Base-by-base conservation (phyloP, 2,113 vertebrate species). In the Martes martes region DNA sequence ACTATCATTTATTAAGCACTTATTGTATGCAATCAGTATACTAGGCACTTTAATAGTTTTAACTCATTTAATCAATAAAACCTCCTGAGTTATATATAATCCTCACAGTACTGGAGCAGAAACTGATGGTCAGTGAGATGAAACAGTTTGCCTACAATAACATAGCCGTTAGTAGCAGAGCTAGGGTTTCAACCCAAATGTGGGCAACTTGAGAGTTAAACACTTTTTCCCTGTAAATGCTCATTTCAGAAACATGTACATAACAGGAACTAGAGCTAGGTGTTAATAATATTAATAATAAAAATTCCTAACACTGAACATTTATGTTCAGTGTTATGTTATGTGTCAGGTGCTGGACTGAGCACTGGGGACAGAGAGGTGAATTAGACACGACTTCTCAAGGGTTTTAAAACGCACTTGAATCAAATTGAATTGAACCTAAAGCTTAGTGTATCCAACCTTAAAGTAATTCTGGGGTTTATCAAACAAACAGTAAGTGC, bases 401-500 rank as follows among this genome's bases (percentile, higher is more conserved):
- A 73, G 65, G 42, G 31, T 42, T 85, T 81, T 65, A 76, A 92
- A 90, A 74, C 80, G 11, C 76, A 81, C 92, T 84, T 94, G 47
- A 93, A 81, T 36, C 1, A 11, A 80, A 94, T 28, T 63, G 74
- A 88, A 84, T 94, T 65, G 26, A 74, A 69, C 10, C 36, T 69
- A 79, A 83, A 92, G 11, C 36, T 95, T 84, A 86, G 57, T 39
- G 87, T 88, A 83, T 26, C 19, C 91, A 91, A 89, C n/a, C 33
- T 92, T 82, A 76, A 87, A 85, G n/a, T 59, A 69, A 80, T 92
- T 84, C 63, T 94, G 33, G 23, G 69, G 42, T 92, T 96, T 95
- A 80, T 95, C 81, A 95, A 86, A 82, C 82, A 94, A 94, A 83
- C 26, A 96, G 65, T 55, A 91, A 94, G 23, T 91, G 45, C 42